These are phyloP conservation scores for Drosophila subsilvestris DNA, from an alignment of 2,888 invertebrate species.

Conservation along the genomic window DNA sequence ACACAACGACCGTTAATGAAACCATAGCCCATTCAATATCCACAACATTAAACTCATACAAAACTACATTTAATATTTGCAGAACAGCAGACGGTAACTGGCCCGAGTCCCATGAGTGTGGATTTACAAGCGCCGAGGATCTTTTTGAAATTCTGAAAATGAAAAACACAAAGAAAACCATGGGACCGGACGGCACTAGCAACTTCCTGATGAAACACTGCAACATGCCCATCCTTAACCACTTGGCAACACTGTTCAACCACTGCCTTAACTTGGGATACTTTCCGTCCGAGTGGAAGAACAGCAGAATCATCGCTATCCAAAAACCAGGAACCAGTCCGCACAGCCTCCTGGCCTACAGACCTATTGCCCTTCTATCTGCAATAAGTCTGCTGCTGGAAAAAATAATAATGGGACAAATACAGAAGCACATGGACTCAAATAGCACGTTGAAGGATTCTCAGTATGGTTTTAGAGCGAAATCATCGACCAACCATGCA, in stretches of 20 bases:
- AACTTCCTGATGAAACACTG: constrained; percentile 3
- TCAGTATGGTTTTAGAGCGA: too few relatives aligned
- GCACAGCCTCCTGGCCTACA: too few relatives aligned
- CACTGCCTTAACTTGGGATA: not conserved
- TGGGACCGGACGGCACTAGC: constrained; percentile 6
- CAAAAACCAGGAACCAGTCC: too few relatives aligned
- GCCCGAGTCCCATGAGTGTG: not conserved
- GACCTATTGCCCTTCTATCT: too few relatives aligned
- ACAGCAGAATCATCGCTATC: too few relatives aligned
- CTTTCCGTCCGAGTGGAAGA: not conserved
- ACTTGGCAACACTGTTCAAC: too few relatives aligned
- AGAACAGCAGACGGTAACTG: constrained; percentile 11
- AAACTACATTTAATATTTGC: not conserved
- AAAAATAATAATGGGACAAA: too few relatives aligned
- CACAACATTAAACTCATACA: not conserved
- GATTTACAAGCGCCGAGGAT: not conserved
- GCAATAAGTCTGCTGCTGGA: too few relatives aligned
- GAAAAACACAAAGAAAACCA: not conserved
- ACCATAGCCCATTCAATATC: not conserved
- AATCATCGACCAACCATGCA: too few relatives aligned
- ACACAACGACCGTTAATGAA: too few relatives aligned
- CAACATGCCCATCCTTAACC: not conserved
- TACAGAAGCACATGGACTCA: too few relatives aligned
- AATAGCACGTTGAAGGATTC: too few relatives aligned
- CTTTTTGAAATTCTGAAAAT: not conserved